Evolutionary conservation across 2,113 vertebrate species (phyloP).

Genomic region (Fregata magnificens): DNA sequence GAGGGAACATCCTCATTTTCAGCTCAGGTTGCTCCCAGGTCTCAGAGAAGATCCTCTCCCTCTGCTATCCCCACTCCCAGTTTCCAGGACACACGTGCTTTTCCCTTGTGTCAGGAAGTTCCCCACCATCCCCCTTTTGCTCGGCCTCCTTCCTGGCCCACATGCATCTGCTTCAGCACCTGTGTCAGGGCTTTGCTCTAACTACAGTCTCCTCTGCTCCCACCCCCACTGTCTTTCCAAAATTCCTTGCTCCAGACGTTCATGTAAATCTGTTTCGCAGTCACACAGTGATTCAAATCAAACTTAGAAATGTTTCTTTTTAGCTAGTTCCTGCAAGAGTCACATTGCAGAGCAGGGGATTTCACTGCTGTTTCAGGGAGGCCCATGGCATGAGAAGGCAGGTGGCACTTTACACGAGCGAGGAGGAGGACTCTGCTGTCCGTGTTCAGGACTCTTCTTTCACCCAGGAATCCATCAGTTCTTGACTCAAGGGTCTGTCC

Average conservation of each 20-base stretch:
- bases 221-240: background rate
- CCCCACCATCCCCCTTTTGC: accelerated
- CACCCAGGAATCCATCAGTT: background rate
- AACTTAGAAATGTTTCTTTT: background rate
- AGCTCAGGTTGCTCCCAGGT: background rate
- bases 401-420: background rate
- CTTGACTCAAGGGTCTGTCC: background rate
- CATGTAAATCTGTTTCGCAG: background rate
- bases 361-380: background rate
- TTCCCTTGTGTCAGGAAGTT: background rate
- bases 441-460: background rate
- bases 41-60: background rate
- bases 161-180: background rate
- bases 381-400: background rate
- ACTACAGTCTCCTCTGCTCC: background rate
- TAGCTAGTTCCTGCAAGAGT: background rate
- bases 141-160: background rate
- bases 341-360: background rate
- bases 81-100: background rate
- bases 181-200: background rate
- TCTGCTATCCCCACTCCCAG: background rate
- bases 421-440: background rate
- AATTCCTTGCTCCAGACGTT: background rate
- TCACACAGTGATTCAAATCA: background rate
- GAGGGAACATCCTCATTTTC: background rate